Base-by-base conservation (phyloP, 2,113 vertebrate species). In the Eudorcas thomsonii region DNA sequence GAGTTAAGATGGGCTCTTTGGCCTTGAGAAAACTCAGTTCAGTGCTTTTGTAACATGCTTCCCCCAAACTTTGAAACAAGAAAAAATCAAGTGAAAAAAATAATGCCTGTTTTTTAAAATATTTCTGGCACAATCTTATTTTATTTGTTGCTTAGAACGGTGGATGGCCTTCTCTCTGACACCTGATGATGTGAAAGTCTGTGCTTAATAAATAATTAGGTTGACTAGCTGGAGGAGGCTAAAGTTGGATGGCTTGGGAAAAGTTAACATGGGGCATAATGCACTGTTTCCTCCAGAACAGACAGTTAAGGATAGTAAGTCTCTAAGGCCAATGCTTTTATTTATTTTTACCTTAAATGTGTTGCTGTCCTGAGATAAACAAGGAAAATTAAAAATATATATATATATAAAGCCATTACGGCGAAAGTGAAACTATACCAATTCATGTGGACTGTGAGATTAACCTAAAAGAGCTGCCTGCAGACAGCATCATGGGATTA, bases 321-420 rank as follows among this genome's bases (percentile, higher is more conserved):
- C 74, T 93, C n/a, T 55, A 55, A 43, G 55, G 19, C 16, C 62
- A 33, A 60, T 0, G 3, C 82, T 57, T 96, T 71, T 5, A 91
- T 77, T 78, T 64, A 71, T 54, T 92, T 98, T 93, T 62, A 96
- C 25, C 80, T 67, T 64, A 96, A 93, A 74, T 86, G 21, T 64
- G 71, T 94, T 88, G 7, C 64, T 57, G 15, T 96, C 74, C 54
- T 55, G 78, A 71, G 57, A 90, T 60, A 21, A 92, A 62, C 23
- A 77, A 85, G 52, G 60, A 85, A 17, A 43, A 43, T 33, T n/a
- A 6, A 6, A 36, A 71, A 33, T 17, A n/a, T 5, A 21, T 12
- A 21, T 12, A 39, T 43, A 77, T 15, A 77, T 43, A 59, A 59
- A 90, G 30, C 43, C 48, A 67, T 12, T 13, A 4, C 15, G 21